Evolutionary conservation across 2,113 vertebrate genomes (phyloP).

Genomic region (Etheostoma spectabile): DNA sequence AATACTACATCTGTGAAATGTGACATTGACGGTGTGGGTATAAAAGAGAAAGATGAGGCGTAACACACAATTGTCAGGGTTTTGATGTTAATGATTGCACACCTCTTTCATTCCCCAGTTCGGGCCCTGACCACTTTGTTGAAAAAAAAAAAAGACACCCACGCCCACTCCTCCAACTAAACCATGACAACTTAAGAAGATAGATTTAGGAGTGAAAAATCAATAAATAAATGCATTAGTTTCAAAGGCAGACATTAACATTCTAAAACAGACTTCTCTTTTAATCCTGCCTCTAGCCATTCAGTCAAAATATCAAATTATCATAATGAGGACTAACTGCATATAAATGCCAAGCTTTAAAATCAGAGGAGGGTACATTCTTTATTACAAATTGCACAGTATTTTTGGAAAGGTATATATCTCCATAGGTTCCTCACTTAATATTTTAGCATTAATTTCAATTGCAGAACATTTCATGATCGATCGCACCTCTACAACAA

Average conservation of each 20-base stretch:
- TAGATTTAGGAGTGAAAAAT: constrained; percentile 80
- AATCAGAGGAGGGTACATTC: constrained; percentile 69
- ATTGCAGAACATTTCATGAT: constrained; percentile 31
- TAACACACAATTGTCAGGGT: constrained; percentile 54
- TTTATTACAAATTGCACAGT: constrained; percentile 53
- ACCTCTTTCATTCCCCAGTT: constrained; percentile 47
- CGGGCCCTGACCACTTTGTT: constrained; percentile 72
- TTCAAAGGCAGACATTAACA: constrained; percentile 83
- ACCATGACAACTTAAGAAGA: constrained; percentile 81
- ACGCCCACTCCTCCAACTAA: constrained; percentile 42
- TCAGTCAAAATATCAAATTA: constrained; percentile 87
- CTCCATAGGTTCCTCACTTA: constrained; percentile 27
- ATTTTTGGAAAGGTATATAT: constrained; percentile 18
- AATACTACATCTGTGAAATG: constrained; percentile 86
- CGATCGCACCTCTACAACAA: constrained; percentile 16
- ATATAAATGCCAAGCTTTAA: constrained; percentile 84
- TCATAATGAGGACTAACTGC: constrained; percentile 87
- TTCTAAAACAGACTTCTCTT: constrained; percentile 78
- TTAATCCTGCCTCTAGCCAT: constrained; percentile 82
- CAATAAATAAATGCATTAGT: constrained; percentile 82
- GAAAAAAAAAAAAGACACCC: constrained; percentile 25
- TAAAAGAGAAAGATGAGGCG: constrained; percentile 37
- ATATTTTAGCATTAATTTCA: constrained; percentile 45
- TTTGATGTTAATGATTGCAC: constrained; percentile 53
- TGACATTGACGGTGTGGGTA: constrained; percentile 80